Evolutionary conservation across 2,113 vertebrate species (phyloP).

Genomic region (Malurus melanocephalus): DNA sequence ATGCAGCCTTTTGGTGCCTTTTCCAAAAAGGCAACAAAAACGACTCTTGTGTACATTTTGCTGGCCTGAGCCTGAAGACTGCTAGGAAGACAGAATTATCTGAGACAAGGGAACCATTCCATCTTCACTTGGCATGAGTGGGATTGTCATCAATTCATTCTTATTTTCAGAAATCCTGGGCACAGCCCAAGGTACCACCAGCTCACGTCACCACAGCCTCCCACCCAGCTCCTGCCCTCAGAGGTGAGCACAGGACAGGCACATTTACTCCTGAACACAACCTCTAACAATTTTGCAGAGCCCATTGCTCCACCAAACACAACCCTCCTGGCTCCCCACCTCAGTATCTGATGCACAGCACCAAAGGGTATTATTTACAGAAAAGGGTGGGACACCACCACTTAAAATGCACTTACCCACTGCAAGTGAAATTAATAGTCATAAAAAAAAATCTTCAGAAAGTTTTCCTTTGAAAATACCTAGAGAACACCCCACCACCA

Average conservation of each 20-base stretch:
- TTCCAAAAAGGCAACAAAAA: background rate
- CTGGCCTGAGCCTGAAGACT: background rate
- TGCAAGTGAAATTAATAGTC: background rate
- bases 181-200: too few relatives aligned
- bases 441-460: background rate
- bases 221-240: background rate
- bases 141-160: background rate
- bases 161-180: background rate
- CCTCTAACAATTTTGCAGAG: background rate
- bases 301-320: background rate
- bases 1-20: too few relatives aligned
- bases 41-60: background rate
- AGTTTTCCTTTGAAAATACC: background rate
- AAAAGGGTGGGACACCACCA: background rate
- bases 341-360: background rate
- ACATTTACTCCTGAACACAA: background rate
- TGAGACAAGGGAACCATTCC: background rate
- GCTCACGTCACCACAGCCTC: background rate
- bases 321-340: background rate
- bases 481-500: background rate
- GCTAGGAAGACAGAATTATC: background rate
- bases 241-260: background rate
- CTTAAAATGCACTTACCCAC: background rate
- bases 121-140: fast-evolving
- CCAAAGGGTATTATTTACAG: background rate